phyloP scores from a whole-genome alignment of 2,113 vertebrate genomes.

The Herpetotheres cachinnans region DNA sequence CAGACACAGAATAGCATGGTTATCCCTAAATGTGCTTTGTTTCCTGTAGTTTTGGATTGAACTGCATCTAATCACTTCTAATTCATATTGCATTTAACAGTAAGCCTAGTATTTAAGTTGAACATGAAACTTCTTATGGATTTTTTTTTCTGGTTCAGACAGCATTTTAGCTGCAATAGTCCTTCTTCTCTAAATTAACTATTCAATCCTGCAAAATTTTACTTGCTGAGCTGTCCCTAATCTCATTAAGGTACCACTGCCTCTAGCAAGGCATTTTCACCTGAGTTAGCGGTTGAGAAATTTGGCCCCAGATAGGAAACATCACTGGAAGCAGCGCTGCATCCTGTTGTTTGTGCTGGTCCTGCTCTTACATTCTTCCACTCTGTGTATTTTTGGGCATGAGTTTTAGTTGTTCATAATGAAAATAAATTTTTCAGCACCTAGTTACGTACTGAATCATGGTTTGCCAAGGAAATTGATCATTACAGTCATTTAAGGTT shows the following conservation, averaged over 20 bases:
- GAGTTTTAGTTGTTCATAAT: background rate
- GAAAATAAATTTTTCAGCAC: background rate
- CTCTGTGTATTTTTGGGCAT: background rate
- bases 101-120: background rate
- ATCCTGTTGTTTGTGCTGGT: slow-evolving; percentile 22
- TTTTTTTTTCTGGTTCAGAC: background rate
- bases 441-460: background rate
- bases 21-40: background rate
- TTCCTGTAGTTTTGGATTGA: background rate
- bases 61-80: background rate
- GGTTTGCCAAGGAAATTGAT: background rate
- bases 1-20: background rate
- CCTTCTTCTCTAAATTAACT: background rate
- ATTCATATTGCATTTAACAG: background rate
- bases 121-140: background rate
- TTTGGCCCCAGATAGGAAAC: background rate
- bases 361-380: background rate
- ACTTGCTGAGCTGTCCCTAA: background rate
- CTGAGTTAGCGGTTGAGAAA: background rate
- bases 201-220: background rate
- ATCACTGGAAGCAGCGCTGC: background rate
- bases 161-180: background rate
- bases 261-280: background rate
- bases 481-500: background rate
- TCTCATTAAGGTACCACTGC: background rate